These are phyloP conservation scores for Sitodiplosis mosellana DNA, from an alignment of 1,140 invertebrate species.

Conservation along the genomic window DNA sequence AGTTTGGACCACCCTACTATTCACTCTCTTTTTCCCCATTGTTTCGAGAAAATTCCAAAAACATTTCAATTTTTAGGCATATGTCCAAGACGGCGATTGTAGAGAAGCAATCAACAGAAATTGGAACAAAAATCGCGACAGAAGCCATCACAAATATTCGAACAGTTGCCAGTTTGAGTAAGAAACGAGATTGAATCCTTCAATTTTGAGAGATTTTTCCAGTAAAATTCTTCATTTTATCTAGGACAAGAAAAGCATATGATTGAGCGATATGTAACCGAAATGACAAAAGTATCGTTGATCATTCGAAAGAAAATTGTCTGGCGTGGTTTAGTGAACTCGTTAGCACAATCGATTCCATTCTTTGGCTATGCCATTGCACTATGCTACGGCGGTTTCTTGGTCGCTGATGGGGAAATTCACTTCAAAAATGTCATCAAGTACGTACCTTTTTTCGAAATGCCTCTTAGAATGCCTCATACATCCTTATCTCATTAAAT, in stretches of 20 bases:
- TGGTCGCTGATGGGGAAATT: slow-evolving; percentile 48
- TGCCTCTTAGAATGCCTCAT: slow-evolving; percentile 47
- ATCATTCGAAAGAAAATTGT: slow-evolving; percentile 39
- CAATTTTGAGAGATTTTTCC: not conserved
- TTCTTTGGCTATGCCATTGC: slow-evolving; percentile 64
- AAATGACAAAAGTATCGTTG: slow-evolving; percentile 30
- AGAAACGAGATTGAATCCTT: slow-evolving; percentile 9
- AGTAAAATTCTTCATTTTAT: not conserved
- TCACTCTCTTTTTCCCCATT: no score
- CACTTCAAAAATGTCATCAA: slow-evolving; percentile 63
- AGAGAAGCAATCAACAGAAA: slow-evolving; percentile 42
- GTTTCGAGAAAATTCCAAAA: no score
- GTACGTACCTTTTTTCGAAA: slow-evolving; percentile 44
- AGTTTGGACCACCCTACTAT: no score
- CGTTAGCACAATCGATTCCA: slow-evolving; percentile 57
- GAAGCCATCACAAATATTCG: slow-evolving; percentile 62
- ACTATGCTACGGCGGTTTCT: slow-evolving; percentile 62
- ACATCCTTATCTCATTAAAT: slow-evolving; percentile 1
- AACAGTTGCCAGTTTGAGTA: slow-evolving; percentile 49
- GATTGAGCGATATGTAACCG: slow-evolving; percentile 32
- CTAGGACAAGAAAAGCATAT: slow-evolving; percentile 25
- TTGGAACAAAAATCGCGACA: slow-evolving; percentile 46
- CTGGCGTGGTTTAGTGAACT: slow-evolving; percentile 52
- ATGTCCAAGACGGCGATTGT: slow-evolving; percentile 41
- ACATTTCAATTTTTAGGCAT: slow-evolving; percentile 10